Evolutionary conservation across 1,140 invertebrate genomes (phyloP).

Genomic region (Zophobas morio): DNA sequence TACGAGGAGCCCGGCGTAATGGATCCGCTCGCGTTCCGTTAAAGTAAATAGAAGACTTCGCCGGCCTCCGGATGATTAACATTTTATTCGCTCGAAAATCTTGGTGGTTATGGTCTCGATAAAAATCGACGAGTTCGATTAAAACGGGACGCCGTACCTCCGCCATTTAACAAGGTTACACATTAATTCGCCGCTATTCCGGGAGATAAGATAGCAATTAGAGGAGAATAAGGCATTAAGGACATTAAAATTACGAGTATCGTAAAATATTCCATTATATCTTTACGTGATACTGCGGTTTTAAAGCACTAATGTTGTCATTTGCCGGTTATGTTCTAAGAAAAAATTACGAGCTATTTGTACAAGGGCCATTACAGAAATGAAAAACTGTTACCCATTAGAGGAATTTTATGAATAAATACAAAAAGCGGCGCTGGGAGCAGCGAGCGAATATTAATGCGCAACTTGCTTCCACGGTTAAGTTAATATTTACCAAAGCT

Average conservation of each 20-base stretch:
- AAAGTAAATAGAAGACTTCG: background rate
- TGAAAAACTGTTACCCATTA: slow-evolving; percentile 34
- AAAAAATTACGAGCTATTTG: slow-evolving; percentile 42
- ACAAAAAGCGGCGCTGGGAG: background rate
- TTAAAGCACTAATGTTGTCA: slow-evolving; percentile 43
- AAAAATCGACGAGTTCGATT: slow-evolving; percentile 8
- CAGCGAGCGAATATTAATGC: background rate
- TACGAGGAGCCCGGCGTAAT: background rate
- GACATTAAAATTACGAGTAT: slow-evolving; percentile 30
- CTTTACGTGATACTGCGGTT: slow-evolving; percentile 33
- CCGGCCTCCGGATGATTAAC: background rate
- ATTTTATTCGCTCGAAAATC: background rate
- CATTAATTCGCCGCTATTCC: slow-evolving; percentile 6
- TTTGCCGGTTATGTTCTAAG: slow-evolving; percentile 35
- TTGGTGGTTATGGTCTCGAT: background rate
- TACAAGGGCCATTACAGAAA: slow-evolving; percentile 33
- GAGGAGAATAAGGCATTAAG: slow-evolving; percentile 32
- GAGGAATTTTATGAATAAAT: background rate
- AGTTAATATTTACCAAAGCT: slow-evolving; percentile 4
- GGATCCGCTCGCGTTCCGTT: background rate
- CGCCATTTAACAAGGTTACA: slow-evolving; percentile 18
- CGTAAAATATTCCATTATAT: slow-evolving; percentile 41
- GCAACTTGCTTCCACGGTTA: slow-evolving; percentile 5
- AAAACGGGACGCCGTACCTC: background rate
- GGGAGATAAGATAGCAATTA: slow-evolving; percentile 38